These are phyloP conservation scores for Hephaestus fuliginosus DNA, from an alignment of 2,797 vertebrate species.

Conservation along the genomic window DNA sequence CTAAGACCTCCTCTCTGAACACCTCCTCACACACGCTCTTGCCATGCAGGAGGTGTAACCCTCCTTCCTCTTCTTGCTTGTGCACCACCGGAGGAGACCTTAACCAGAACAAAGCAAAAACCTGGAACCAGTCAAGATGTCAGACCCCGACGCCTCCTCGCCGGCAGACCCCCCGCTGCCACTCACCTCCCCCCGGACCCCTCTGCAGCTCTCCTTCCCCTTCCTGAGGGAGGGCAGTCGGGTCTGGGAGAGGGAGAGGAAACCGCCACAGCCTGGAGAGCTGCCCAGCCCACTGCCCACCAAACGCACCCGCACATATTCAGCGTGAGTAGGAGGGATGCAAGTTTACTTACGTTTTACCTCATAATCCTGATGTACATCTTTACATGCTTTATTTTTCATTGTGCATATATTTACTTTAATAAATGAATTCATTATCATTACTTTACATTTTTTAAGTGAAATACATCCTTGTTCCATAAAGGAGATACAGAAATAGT, in stretches of 20 bases:
- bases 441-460: background rate
- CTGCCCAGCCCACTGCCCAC: conserved; percentile 96
- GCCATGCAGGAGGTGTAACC: conserved; percentile 77
- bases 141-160: conserved; percentile 79
- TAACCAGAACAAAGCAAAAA: conserved; percentile 1
- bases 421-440: background rate
- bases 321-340: conserved; percentile 90
- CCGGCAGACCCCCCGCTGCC: conserved; percentile 79
- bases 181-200: conserved; percentile 88
- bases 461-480: background rate
- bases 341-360: background rate
- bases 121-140: conserved; percentile 72
- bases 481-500: background rate
- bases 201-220: conserved; percentile 93
- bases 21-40: conserved; percentile 4
- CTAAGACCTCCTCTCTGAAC: conserved; percentile 18
- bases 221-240: conserved; percentile 94
- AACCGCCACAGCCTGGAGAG: conserved; percentile 88
- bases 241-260: conserved; percentile 92
- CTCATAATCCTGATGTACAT: background rate
- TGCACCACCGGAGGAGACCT: conserved; percentile 33
- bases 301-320: conserved; percentile 97
- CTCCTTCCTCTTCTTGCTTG: conserved; percentile 48
- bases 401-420: background rate
- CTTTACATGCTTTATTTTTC: background rate